Conservation (phyloP, 2,888 invertebrate genomes). For the Magallana nippona region DNA sequence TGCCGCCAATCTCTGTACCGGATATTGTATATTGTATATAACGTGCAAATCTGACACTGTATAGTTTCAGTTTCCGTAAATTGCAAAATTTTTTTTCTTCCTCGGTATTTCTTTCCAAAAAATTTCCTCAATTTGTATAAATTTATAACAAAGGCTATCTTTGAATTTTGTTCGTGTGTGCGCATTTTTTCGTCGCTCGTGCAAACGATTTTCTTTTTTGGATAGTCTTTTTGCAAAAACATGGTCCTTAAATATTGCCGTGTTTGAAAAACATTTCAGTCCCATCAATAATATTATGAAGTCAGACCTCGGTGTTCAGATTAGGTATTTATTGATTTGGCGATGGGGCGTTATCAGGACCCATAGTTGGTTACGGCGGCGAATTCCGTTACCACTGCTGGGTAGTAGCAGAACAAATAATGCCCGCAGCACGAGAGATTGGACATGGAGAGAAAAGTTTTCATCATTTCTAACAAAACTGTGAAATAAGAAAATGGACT, state of each 20-base stretch:
- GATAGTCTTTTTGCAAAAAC: constrained; percentile 16
- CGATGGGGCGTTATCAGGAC: constrained; percentile 16
- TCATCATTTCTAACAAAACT: constrained; percentile 23
- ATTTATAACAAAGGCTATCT: background rate
- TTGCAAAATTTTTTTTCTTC: background rate
- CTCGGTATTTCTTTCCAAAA: background rate
- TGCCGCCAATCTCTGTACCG: constrained; percentile 17
- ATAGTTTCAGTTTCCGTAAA: background rate
- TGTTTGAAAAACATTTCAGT: constrained; percentile 25
- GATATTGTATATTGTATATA: background rate
- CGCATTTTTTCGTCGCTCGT: background rate
- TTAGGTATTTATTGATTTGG: constrained; percentile 30
- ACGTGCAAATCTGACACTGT: background rate
- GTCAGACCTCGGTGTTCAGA: constrained; percentile 21
- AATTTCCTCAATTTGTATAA: background rate
- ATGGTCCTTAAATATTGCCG: constrained; percentile 18
- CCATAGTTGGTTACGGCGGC: background rate
- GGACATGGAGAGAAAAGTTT: constrained; percentile 12
- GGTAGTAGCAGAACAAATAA: constrained; percentile 27
- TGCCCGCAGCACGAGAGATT: constrained; percentile 32
- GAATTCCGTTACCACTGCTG: constrained; percentile 26
- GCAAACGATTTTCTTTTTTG: background rate
- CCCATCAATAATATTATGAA: constrained; percentile 11
- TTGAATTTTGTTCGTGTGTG: constrained; percentile 24
- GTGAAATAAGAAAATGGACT: constrained; percentile 23